These are phyloP conservation scores for Marasmarcha lunaedactyla DNA, from an alignment of 2,888 invertebrate genomes.

Conservation along the genomic window DNA sequence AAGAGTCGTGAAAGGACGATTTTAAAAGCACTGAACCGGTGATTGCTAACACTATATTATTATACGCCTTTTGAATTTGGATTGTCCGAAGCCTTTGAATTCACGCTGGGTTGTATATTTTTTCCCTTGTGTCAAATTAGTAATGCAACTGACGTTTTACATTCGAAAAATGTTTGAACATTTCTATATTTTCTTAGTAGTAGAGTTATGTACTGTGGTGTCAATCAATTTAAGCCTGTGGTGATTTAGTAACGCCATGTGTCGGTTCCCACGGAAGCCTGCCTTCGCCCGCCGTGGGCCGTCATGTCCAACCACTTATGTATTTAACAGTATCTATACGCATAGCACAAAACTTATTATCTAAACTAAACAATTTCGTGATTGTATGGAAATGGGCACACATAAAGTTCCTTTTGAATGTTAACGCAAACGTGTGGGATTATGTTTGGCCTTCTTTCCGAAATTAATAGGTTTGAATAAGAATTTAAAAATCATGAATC, in stretches of 20 bases:
- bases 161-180: neutral
- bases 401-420: conserved; percentile 30
- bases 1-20: conserved; percentile 50
- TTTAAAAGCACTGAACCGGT: conserved; percentile 41
- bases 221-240: conserved; percentile 64
- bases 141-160: no score
- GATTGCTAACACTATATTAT: conserved; percentile 33
- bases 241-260: conserved; percentile 63
- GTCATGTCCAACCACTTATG: conserved; percentile 66
- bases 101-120: neutral
- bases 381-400: conserved; percentile 60
- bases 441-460: no score
- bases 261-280: conserved; percentile 67
- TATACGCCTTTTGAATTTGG: conserved; percentile 34
- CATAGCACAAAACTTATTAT: conserved; percentile 63
- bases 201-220: conserved; percentile 25
- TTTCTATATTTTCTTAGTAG: neutral
- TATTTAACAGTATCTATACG: conserved; percentile 60
- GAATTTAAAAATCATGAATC: no score
- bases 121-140: no score
- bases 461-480: no score
- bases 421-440: no score
- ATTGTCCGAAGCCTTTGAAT: neutral
- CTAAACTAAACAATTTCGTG: conserved; percentile 61
- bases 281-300: conserved; percentile 55